Evolutionary conservation across 1,140 invertebrate species (phyloP).

Genomic region (Campoletis sonorensis): DNA sequence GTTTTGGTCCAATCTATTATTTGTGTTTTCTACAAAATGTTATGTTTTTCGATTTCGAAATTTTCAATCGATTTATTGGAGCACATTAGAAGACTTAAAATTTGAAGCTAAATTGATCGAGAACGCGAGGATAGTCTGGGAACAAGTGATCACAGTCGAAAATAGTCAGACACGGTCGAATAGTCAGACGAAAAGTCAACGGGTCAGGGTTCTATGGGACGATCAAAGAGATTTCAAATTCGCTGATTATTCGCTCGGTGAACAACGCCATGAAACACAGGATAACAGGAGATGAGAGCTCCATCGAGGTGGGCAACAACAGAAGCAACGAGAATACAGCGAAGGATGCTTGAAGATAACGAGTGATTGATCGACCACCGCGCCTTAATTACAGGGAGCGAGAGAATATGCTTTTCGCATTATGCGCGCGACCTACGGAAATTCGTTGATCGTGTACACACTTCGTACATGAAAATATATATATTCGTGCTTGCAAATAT

Average conservation of each 20-base stretch:
- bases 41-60: background rate
- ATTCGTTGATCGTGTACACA: background rate
- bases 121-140: background rate
- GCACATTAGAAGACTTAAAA: background rate
- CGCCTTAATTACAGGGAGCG: constrained; percentile 38
- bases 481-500: background rate
- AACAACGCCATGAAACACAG: background rate
- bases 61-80: background rate
- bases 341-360: constrained; percentile 26
- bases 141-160: constrained; percentile 9
- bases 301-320: background rate
- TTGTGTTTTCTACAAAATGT: too few species aligned
- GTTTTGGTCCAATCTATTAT: too few species aligned
- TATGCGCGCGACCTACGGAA: constrained; percentile 23
- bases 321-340: background rate
- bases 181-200: background rate
- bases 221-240: constrained; percentile 10
- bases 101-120: too few species aligned
- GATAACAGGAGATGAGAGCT: background rate
- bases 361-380: constrained; percentile 44
- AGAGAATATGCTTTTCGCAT: constrained; percentile 30
- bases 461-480: background rate
- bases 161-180: constrained; percentile 14
- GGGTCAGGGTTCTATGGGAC: background rate
- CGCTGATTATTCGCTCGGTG: constrained; percentile 20